Evolutionary conservation across 2,113 vertebrate genomes (phyloP).

Genomic region (Charadrius vociferus): DNA sequence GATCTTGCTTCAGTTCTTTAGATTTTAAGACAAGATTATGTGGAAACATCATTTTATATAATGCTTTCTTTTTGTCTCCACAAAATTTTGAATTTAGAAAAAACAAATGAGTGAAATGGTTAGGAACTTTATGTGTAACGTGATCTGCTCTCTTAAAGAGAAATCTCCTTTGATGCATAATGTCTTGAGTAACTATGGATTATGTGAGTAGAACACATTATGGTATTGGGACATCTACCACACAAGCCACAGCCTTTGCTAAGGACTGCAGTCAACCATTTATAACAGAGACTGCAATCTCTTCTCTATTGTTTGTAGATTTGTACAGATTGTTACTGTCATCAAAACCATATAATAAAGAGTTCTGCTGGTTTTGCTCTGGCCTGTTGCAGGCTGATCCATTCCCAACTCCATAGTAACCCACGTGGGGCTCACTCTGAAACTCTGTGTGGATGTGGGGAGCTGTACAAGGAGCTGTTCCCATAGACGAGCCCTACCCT

Average conservation of each 20-base stretch:
- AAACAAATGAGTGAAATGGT: neutral
- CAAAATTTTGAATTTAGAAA: neutral
- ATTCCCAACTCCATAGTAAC: neutral
- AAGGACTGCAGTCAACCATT: neutral
- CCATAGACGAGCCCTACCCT: neutral
- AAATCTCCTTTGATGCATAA: neutral
- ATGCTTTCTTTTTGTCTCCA: neutral
- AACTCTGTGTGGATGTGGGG: neutral
- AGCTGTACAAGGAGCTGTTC: neutral
- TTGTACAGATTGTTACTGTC: neutral
- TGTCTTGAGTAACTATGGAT: neutral
- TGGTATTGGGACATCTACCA: neutral
- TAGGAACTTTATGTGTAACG: neutral
- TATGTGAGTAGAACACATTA: neutral
- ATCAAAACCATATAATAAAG: neutral
- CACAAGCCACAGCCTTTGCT: neutral
- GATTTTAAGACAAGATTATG: neutral
- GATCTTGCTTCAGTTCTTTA: neutral
- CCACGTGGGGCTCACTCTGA: neutral
- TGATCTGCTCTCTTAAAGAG: neutral
- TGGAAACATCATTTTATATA: neutral
- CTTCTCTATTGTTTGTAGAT: neutral
- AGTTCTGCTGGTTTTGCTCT: neutral
- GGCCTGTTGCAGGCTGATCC: neutral
- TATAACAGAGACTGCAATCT: neutral